Evolutionary conservation across 2,113 vertebrate species (phyloP).

Genomic region (Chlamydotis undulata): DNA sequence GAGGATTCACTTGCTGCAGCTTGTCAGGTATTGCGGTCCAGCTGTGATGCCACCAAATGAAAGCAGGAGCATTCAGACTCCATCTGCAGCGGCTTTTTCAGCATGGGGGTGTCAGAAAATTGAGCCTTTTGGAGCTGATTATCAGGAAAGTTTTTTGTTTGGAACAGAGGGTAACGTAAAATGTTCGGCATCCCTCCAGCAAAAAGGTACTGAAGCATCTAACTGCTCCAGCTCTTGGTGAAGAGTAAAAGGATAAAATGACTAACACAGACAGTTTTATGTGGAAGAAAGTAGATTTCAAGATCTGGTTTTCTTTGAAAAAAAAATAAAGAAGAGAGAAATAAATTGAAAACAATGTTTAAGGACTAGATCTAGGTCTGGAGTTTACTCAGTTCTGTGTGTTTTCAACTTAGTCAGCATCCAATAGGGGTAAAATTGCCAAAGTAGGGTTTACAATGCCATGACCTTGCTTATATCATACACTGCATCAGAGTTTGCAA

Average conservation of each 20-base stretch:
- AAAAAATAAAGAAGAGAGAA: background rate
- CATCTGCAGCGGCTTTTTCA: background rate
- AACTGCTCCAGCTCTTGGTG: background rate
- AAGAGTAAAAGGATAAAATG: background rate
- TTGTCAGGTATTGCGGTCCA: background rate
- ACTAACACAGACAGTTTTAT: background rate
- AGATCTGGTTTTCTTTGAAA: background rate
- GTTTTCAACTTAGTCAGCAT: background rate
- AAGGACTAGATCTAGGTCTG: background rate
- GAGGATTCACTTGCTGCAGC: fast-evolving
- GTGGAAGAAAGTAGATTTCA: background rate
- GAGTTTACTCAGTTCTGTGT: background rate
- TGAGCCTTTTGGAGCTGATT: background rate
- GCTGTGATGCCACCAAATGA: background rate
- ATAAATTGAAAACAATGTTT: background rate
- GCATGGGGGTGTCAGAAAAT: background rate
- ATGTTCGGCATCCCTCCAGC: background rate
- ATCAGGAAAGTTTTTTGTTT: background rate
- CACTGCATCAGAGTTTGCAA: background rate
- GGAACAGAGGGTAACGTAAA: background rate
- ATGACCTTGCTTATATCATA: background rate
- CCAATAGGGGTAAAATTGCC: background rate
- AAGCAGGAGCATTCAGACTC: background rate
- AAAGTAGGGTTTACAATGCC: background rate
- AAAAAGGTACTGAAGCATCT: background rate